phyloP scores from a whole-genome alignment of 2,888 invertebrate genomes.

The Melikaiella ostensackeni region DNA sequence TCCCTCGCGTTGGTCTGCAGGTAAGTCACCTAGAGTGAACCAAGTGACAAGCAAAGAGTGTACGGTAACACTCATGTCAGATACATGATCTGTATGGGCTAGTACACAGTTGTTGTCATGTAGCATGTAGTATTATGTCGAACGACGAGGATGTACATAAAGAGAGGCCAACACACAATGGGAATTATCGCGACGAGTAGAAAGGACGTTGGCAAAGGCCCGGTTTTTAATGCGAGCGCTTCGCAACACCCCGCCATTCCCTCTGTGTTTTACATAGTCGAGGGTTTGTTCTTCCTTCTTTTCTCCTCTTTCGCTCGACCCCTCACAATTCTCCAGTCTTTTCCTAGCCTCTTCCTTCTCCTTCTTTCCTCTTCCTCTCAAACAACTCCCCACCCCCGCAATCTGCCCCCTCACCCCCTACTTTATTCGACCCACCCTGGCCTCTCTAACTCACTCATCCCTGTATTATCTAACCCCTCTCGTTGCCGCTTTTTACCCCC shows the following conservation, averaged over 20 bases:
- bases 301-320: conserved; percentile 56
- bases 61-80: conserved; percentile 3
- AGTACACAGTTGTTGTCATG: conserved; percentile 47
- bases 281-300: conserved; percentile 60
- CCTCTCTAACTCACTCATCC: conserved; percentile 60
- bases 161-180: conserved; percentile 43
- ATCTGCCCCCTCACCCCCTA: conserved; percentile 11
- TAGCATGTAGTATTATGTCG: conserved; percentile 44
- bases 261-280: conserved; percentile 66
- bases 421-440: conserved; percentile 56
- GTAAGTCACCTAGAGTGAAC: conserved; percentile 22
- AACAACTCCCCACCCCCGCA: conserved; percentile 33
- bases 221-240: conserved; percentile 32
- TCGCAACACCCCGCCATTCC: conserved; percentile 51
- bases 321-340: conserved; percentile 51
- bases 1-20: conserved; percentile 11
- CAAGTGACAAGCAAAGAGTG: conserved; percentile 27
- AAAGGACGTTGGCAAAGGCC: conserved; percentile 26
- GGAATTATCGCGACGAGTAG: conserved; percentile 46
- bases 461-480: conserved; percentile 57
- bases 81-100: conserved; percentile 42
- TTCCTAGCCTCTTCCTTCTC: conserved; percentile 41
- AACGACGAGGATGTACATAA: conserved; percentile 17
- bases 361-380: conserved; percentile 48
- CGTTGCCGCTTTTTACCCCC: conserved; percentile 56